Conservation (phyloP, 1,140 invertebrate genomes). For the Monomorium pharaonis region DNA sequence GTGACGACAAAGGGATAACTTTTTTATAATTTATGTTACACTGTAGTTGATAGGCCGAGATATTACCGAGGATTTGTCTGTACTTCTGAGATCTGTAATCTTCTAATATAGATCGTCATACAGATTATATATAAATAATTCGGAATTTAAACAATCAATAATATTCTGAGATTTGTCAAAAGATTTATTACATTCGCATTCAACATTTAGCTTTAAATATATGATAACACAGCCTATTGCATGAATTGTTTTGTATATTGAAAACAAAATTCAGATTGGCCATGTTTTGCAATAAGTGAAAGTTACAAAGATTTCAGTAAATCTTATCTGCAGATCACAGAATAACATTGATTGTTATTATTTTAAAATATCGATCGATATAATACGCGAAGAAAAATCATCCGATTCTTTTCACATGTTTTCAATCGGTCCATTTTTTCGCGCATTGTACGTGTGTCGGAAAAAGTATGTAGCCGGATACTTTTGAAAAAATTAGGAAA, state of each 20-base stretch:
- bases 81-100: slow-evolving; percentile 37
- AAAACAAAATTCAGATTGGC: not conserved
- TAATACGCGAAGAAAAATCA: slow-evolving; percentile 37
- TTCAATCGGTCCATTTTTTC: slow-evolving; percentile 53
- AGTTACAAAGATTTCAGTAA: not conserved
- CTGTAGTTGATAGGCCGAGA: slow-evolving; percentile 35
- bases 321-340: not conserved
- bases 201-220: not conserved
- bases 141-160: not conserved
- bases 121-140: slow-evolving; percentile 11
- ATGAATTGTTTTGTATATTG: not conserved
- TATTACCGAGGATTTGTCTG: slow-evolving; percentile 38
- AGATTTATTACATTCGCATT: not conserved
- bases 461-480: slow-evolving; percentile 10
- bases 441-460: slow-evolving; percentile 31
- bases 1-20: not conserved
- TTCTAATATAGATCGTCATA: slow-evolving; percentile 18
- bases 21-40: slow-evolving; percentile 58
- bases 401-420: slow-evolving; percentile 47
- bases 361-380: slow-evolving; percentile 9
- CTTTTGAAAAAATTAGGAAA: not conserved
- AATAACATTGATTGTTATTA: slow-evolving; percentile 8
- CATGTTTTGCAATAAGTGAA: not conserved
- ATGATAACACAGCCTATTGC: not conserved
- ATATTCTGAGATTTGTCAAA: not conserved